Evolutionary conservation across 2,113 vertebrate species (phyloP), one percentile per base, ranked within the genome.

Genomic region (Haliaeetus leucogaster): DNA sequence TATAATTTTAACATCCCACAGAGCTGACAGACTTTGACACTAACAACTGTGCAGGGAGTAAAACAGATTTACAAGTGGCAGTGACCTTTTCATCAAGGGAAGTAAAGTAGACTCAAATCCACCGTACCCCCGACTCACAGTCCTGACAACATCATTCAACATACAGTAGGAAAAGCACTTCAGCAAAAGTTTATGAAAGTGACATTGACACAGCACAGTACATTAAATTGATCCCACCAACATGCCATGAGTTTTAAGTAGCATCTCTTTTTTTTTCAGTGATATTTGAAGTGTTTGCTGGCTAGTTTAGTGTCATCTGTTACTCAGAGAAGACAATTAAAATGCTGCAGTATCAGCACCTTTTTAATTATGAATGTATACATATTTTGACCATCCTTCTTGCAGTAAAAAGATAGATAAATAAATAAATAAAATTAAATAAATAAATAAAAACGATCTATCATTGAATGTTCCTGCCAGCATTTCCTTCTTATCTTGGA

Each of bases 21-120:
- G 82, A 95, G 87, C 85, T 91, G 95, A 95, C 95, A 86, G 62
- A 73, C 77, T 96, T 92, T 93, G 96, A 97, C 97, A 91, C 93
- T 89, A 94, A 95, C 83, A 97, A 97, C 95, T 95, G 95, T 72
- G 70, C 62, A 25, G 81, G 90, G 87, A 96, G 78, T 82, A 94
- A 92, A 94, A 92, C 71, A 82, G 96, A 96, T 94, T 98, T 95
- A 95, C 83, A 97, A 96, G 97, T 74, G 82, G 86, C 94, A 93
- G 62, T 97, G 97, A 97, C 96, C 97, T 96, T 29, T 85, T 96
- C 93, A 96, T 97, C 96, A 96, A 96, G 97, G 87, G 94, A 93
- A 98, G 94, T 74, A 85, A 96, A 97, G 92, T 32, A 86, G 93
- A 82, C 96, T 87, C 27, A 26, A 93, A 92, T 86, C 93, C 88